Evolutionary conservation across 1,140 invertebrate species (phyloP), one percentile per base, ranked within the genome.

Genomic region (Brachionus asplanchnoidis): DNA sequence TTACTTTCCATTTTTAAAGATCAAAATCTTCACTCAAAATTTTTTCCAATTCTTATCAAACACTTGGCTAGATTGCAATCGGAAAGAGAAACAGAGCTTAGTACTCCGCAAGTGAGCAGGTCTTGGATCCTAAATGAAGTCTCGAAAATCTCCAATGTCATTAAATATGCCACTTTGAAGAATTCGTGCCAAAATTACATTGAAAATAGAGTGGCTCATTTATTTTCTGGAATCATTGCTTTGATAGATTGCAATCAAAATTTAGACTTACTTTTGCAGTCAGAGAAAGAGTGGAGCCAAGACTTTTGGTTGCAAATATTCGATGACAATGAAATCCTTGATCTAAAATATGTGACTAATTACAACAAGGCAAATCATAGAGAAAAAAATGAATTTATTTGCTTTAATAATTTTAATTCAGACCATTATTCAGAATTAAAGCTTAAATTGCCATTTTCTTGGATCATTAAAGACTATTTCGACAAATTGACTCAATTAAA

Each of bases 131-230:
- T 77, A 11, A 46, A 77, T 23, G 42, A 77, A 50, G 73, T 77
- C 17, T 77, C 73, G 20, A 77, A 77, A 77, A 77, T 77, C 0
- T 50, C 42, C 17, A 77, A 77, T 77, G 73, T 77, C 14, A 77
- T 77, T 4, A 77, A 77, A 50, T 77, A 77, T 77, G 73, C 42
- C 4, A 77, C 73, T 50, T 77, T 77, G 73, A 77, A 77, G 50
- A 77, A 77, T 14, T 77, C 73, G 20, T 77, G 73, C 26, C 73
- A 77, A 77, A 50, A 77, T 77, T 77, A 77, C 11, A 77, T 77
- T 4, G 73, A 77, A 26, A 46, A 20, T 14, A 8, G 73, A 50
- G 17, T 77, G 20, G 12, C 73, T 28, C 73, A 50, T 32, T 77
- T 77, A 12, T 50, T 77, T 12, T 50, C 73, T 50, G 73, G 73